Evolutionary conservation across 2,113 vertebrate species (phyloP), one percentile per base, ranked within the genome.

Genomic region (Ornithorhynchus anatinus): DNA sequence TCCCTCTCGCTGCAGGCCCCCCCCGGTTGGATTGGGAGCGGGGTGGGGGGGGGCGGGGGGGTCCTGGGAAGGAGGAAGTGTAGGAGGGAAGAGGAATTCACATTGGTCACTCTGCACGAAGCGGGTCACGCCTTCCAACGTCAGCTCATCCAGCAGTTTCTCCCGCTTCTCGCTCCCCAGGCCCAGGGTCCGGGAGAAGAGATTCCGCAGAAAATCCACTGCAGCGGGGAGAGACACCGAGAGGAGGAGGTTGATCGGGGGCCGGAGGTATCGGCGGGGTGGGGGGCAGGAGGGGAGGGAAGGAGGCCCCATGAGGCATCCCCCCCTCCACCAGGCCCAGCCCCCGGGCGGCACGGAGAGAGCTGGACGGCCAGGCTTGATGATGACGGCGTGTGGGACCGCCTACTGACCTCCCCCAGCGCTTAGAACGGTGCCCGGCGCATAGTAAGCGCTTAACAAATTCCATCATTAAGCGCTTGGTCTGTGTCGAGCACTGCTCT

Each of bases 201-300:
- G 90, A 63, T 87, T 94, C 32, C 95, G 93, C 65, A 98, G 92
- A 65, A 96, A 95, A 40, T 98, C 96, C 97, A 98, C 96, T 98
- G 81, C 36, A 32, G 23, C 63, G 32, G 22, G 31, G 27, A 67
- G 32, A 71, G 23, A 72, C 22, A n/a, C n/a, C n/a, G n/a, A n/a
- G n/a, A n/a, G n/a, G n/a, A n/a, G n/a, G n/a, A 17, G 8, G 40
- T 22, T 16, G 8, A n/a, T n/a, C n/a, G 19, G 8, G 11, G 22
- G 23, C 15, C 8, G 48, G 37, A 29, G 42, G 32, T 4, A 32
- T 39, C 0, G 0, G 27, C 23, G 0, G 8, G n/a, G 35, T 1
- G 22, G 40, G 39, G 10, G 4, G 20, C 37, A 16, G 19, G 31
- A 15, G 7, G 1, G n/a, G 25, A 14, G 2, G 2, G 9, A 2